Base-by-base conservation (phyloP, 2,113 vertebrate genomes). In the Steatornis caripensis region DNA sequence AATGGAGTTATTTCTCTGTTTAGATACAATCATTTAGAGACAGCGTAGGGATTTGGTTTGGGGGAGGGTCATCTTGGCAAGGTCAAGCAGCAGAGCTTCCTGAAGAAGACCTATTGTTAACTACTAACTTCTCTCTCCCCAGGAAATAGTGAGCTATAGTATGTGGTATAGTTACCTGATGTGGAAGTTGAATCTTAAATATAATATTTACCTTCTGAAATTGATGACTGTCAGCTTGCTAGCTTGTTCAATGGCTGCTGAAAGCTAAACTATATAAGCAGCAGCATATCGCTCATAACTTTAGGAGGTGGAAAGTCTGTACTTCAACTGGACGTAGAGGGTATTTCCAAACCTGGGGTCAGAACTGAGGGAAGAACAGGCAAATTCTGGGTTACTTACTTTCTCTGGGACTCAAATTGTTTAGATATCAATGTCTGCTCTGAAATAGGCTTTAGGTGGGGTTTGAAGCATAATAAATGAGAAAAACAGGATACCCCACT, bases 401-500 rank as follows among this genome's bases (percentile, higher is more conserved):
- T 81, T 60, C 12, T 65, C 3, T 53, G 27, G 11, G 10, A 2
- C 78, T 87, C 19, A 61, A 1, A 15, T 7, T 54, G 9, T 58
- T 70, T 70, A 49, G 51, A 19, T 11, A 30, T 4, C 16, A 16
- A 0, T 21, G 65, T 61, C 21, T 65, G 29, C 37, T 88, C 55
- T 70, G 75, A 39, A 75, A 27, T 34, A 11, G 26, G 15, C 5
- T 29, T 87, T 60, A 30, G 4, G 36, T 65, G 15, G 24, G 4
- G 10, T 71, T 53, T 78, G 46, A 66, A 58, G 45, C 48, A 37
- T 10, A 11, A 21, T 45, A 49, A 61, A 27, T 58, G 10, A 51
- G 20, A 27, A 48, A 57, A 65, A 37, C 5, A 21, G 32, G 39
- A 61, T 37, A 23, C 36, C 0, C 1, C 5, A 0, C 57, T 84